Percentiles rank a stretch among this genome's conserved stretches.
Conservation (phyloP, 2,113 vertebrate species). For the Thermophis baileyi region DNA sequence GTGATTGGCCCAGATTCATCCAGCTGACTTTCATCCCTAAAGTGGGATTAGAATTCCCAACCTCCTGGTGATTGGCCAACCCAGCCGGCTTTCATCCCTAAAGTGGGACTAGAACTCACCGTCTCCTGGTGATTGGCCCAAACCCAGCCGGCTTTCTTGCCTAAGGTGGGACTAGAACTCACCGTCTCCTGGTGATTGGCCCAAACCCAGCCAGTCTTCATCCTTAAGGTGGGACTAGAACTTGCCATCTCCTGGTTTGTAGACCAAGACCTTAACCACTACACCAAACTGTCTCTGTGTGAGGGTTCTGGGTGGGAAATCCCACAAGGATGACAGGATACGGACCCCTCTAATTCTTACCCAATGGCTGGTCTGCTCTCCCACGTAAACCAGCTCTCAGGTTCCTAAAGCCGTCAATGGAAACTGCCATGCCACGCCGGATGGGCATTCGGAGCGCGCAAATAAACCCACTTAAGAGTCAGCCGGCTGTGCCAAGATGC, state of each 20-base stretch:
- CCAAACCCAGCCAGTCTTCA: background rate
- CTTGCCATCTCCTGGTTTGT: background rate
- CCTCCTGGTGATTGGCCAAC: no score
- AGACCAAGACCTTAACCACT: background rate
- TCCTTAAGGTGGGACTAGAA: background rate
- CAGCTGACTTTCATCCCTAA: no score
- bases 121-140: background rate
- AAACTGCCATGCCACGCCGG: no score
- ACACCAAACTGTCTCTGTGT: background rate
- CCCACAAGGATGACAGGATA: background rate
- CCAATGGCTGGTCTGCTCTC: background rate
- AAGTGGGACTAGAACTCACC: background rate
- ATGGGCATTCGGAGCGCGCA: background rate
- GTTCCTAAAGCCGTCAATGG: conserved; percentile 2
- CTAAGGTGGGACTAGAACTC: no score
- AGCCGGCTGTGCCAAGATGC: background rate
- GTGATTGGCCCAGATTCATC: no score
- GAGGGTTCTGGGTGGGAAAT: background rate
- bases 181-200: no score
- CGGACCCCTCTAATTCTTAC: background rate
- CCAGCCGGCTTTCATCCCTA: background rate
- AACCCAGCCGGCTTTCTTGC: no score
- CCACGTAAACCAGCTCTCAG: background rate
- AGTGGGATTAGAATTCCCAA: no score
- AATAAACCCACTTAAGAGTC: no score